A percentile compares a stretch with the other conserved stretches of the same genome.
These are phyloP conservation scores for Semicossyphus pulcher DNA, from an alignment of 2,113 vertebrate species.

Conservation along the genomic window DNA sequence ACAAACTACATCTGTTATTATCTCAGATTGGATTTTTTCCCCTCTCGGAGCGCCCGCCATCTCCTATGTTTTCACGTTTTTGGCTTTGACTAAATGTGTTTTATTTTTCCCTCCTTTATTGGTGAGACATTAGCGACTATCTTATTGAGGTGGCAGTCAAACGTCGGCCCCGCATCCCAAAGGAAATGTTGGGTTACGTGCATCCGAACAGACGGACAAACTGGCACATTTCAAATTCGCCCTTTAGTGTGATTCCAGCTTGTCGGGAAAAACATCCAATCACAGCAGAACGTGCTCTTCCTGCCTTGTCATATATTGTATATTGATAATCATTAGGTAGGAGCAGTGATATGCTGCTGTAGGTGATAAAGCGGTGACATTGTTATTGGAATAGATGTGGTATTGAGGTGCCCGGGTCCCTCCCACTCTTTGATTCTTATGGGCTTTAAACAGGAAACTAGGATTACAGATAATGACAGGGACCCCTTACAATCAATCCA, in stretches of 20 bases:
- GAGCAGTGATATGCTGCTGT: slow-evolving; percentile 52
- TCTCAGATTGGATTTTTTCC: slow-evolving; percentile 91
- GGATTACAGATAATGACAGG: slow-evolving; percentile 83
- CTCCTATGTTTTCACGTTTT: slow-evolving; percentile 81
- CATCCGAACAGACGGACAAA: slow-evolving; percentile 52
- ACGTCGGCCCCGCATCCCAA: slow-evolving; percentile 51
- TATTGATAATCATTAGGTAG: slow-evolving; percentile 75
- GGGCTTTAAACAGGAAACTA: slow-evolving; percentile 82
- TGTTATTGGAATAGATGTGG: slow-evolving; percentile 74
- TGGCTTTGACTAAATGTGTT: slow-evolving; percentile 79
- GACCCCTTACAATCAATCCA: slow-evolving; percentile 79
- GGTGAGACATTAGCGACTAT: slow-evolving; percentile 60
- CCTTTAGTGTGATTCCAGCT: slow-evolving; percentile 38
- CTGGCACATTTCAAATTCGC: slow-evolving; percentile 49
- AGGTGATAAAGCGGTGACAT: slow-evolving; percentile 73
- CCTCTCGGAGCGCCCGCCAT: slow-evolving; percentile 84
- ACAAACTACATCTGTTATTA: slow-evolving; percentile 92
- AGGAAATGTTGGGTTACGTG: slow-evolving; percentile 71
- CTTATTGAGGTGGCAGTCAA: slow-evolving; percentile 66
- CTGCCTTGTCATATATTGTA: slow-evolving; percentile 52
- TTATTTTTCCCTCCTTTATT: slow-evolving; percentile 66
- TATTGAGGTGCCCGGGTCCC: slow-evolving; percentile 66
- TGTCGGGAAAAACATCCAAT: slow-evolving; percentile 61
- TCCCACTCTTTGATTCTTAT: slow-evolving; percentile 79
- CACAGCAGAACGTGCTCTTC: slow-evolving; percentile 45